Conservation (phyloP, 2,888 invertebrate species). For the Crematogaster levior region DNA sequence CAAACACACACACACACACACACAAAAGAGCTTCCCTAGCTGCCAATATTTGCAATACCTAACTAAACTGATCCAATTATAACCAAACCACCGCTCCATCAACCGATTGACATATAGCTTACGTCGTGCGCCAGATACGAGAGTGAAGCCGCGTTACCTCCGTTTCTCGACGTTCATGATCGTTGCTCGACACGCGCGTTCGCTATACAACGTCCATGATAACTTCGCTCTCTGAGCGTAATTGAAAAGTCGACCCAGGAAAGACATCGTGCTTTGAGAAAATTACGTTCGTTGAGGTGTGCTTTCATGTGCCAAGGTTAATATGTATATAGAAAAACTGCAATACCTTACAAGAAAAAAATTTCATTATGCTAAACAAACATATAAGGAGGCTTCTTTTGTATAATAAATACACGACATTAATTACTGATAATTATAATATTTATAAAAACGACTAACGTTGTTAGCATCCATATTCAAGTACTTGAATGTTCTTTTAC, state of each 20-base stretch:
- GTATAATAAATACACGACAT: background rate
- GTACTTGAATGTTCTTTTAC: background rate
- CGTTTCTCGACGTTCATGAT: conserved; percentile 19
- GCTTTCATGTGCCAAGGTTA: background rate
- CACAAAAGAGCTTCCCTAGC: conserved; percentile 82
- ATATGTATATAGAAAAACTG: background rate
- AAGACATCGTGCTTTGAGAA: background rate
- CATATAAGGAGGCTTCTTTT: background rate
- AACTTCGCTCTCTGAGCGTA: conserved; percentile 18
- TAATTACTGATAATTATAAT: background rate
- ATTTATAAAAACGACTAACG: background rate
- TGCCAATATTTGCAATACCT: conserved; percentile 85
- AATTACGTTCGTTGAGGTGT: background rate
- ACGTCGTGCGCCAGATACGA: conserved; percentile 62
- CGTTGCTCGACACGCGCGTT: conserved; percentile 18
- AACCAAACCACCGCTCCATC: conserved; percentile 78
- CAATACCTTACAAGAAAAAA: background rate
- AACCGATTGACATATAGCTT: conserved; percentile 75
- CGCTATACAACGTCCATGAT: conserved; percentile 33
- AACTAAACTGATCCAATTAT: conserved; percentile 82
- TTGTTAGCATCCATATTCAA: background rate
- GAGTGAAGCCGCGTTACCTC: conserved; percentile 27
- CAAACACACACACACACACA: too few species aligned
- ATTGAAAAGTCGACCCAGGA: conserved; percentile 28
- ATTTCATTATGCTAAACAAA: background rate